A percentile compares a stretch with the other conserved stretches of the same genome.
Conservation (phyloP, 2,797 vertebrate species). For the Hyperoplus lanceolatus region DNA sequence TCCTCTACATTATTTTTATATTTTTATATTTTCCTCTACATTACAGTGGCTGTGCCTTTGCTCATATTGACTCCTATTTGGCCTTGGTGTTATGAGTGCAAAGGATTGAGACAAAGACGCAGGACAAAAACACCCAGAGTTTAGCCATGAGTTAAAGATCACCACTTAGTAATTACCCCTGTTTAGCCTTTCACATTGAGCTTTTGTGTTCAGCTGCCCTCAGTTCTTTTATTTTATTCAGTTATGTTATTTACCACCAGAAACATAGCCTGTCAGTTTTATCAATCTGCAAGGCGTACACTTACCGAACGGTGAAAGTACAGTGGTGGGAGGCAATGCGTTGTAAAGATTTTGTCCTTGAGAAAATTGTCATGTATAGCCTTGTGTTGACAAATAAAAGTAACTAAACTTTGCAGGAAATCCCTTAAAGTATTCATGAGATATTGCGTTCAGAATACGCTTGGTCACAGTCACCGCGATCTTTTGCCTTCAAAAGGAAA, state of each 20-base stretch:
- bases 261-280: neutral
- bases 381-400: too few species aligned
- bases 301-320: too few species aligned
- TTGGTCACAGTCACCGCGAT: too few species aligned
- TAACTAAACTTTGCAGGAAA: too few species aligned
- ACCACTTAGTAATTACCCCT: slow-evolving; percentile 6
- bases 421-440: too few species aligned
- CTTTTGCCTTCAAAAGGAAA: too few species aligned
- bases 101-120: slow-evolving; percentile 22
- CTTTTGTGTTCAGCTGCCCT: neutral
- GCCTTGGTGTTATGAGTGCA: neutral
- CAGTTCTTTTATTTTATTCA: too few species aligned
- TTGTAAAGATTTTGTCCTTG: too few species aligned
- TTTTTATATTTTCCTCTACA: neutral
- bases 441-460: too few species aligned
- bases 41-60: slow-evolving; percentile 9
- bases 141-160: slow-evolving; percentile 18
- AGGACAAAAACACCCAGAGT: slow-evolving; percentile 18
- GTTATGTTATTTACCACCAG: neutral
- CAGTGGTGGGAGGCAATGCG: too few species aligned
- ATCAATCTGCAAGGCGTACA: too few species aligned
- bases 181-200: slow-evolving; percentile 16
- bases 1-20: slow-evolving; percentile 8
- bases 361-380: too few species aligned
- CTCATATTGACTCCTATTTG: slow-evolving; percentile 20